A percentile compares a stretch with the other conserved stretches of the same genome.
phyloP scores from a whole-genome alignment of 2,113 vertebrate species.

The Hepsetus odoe region DNA sequence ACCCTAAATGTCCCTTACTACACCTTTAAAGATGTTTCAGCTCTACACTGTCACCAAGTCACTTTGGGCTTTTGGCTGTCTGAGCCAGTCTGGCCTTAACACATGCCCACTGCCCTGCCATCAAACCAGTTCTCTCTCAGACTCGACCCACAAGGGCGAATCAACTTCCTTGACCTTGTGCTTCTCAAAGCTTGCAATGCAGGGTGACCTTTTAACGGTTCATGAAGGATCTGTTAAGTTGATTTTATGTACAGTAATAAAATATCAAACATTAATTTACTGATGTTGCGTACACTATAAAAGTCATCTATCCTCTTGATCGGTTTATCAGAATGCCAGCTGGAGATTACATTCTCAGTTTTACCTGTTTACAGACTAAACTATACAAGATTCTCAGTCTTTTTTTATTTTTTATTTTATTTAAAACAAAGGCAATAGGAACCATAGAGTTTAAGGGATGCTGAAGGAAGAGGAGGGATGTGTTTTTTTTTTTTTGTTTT shows the following conservation, averaged over 20 bases:
- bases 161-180: not conserved
- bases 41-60: conserved; percentile 18
- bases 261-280: not conserved
- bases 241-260: conserved; percentile 43
- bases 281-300: conserved; percentile 55
- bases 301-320: conserved; percentile 45
- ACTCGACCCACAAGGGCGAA: not conserved
- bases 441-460: conserved; percentile 64
- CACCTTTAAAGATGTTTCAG: not conserved
- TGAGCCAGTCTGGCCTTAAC: not conserved
- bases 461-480: conserved; percentile 62
- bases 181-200: conserved; percentile 1
- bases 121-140: conserved; percentile 12
- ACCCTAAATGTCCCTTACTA: not conserved
- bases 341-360: conserved; percentile 50
- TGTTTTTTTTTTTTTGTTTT: too few species aligned
- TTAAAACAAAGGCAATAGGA: conserved; percentile 28
- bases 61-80: not conserved
- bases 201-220: conserved; percentile 48
- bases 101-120: conserved; percentile 11
- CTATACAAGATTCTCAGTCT: conserved; percentile 30
- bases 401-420: conserved; percentile 28
- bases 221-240: conserved; percentile 68
- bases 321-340: conserved; percentile 53
- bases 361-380: conserved; percentile 70